Base-by-base conservation (phyloP, 2,888 invertebrate genomes). In the Folsomia manolachei region DNA sequence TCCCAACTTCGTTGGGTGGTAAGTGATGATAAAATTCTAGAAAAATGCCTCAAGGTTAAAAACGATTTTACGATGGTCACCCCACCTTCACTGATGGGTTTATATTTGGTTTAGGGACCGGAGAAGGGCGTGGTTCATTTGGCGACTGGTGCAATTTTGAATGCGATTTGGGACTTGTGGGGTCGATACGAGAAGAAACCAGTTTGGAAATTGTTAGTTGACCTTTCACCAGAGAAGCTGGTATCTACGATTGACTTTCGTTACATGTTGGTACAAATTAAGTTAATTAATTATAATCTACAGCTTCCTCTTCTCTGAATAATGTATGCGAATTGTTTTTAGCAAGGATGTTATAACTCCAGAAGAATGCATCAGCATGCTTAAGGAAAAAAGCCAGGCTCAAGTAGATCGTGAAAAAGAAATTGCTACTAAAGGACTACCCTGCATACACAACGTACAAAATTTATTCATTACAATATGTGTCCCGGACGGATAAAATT, bases 161-260 rank as follows among this genome's bases (percentile, higher is more conserved):
- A 95, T 84, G 91, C 94, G 0, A 83, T 95, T 1, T 96, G 95
- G 95, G 96, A 96, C 83, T 84, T 95, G 69, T 95, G 95, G 95
- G 94, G 90, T 0, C 89, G 91, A 81, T 84, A 92, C 9, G 90
- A 93, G 83, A 87, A 88, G 51, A 94, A 95, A 83, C 94, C 96
- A 0, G 83, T 96, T 0, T 96, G 95, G 95, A 90, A 90, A 82
- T 85, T 95, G 0, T 84, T 96, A 1, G 88, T 87, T 0, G 95
- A 95, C 82, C 88, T 95, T 88, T 88, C 89, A 75, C 94, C 95
- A 0, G 92, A 95, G 85, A 87, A 90, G 82, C 84, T 95, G 27
- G 90, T 94, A n/a, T 91, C 92, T 0, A 88, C 90, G 0, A 92
- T 96, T 77, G 95, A 95, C 83, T 95, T 95, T 83, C 89, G 93